Conservation (phyloP, 2,797 vertebrate genomes). For the Silurus aristotelis region DNA sequence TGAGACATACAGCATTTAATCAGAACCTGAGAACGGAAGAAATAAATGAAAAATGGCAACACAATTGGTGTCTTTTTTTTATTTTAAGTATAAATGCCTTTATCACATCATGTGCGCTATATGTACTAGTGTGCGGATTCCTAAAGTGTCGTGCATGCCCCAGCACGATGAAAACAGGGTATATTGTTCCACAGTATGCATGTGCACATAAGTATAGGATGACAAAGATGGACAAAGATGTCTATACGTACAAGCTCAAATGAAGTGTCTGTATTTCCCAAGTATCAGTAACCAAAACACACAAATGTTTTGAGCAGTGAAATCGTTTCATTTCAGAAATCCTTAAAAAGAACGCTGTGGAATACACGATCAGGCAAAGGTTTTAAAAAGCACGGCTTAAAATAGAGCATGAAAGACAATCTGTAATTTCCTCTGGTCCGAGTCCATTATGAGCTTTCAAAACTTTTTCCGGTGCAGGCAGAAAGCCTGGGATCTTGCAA, state of each 20-base stretch:
- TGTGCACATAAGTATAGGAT: not conserved
- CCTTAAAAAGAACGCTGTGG: not conserved
- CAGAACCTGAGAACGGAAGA: not conserved
- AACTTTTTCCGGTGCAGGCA: not conserved
- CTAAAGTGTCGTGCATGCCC: not conserved
- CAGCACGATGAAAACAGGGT: not conserved
- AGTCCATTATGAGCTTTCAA: slow-evolving; percentile 15
- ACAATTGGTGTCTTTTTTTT: not conserved
- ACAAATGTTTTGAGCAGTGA: not conserved
- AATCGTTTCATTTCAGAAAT: not conserved
- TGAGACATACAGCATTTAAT: not conserved
- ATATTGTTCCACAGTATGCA: not conserved
- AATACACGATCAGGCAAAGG: not conserved
- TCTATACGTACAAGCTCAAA: too few relatives aligned
- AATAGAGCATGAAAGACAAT: slow-evolving; percentile 10
- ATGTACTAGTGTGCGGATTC: not conserved
- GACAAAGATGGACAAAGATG: not conserved
- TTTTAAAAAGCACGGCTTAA: not conserved
- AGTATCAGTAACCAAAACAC: not conserved
- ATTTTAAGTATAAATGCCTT: not conserved
- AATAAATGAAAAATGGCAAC: not conserved
- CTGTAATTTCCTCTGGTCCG: slow-evolving; percentile 16
- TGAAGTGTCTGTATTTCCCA: too few relatives aligned
- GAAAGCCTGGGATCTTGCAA: not conserved
- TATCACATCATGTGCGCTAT: not conserved